Evolutionary conservation across 2,888 invertebrate genomes (phyloP).

Genomic region (Catocala sponsa): DNA sequence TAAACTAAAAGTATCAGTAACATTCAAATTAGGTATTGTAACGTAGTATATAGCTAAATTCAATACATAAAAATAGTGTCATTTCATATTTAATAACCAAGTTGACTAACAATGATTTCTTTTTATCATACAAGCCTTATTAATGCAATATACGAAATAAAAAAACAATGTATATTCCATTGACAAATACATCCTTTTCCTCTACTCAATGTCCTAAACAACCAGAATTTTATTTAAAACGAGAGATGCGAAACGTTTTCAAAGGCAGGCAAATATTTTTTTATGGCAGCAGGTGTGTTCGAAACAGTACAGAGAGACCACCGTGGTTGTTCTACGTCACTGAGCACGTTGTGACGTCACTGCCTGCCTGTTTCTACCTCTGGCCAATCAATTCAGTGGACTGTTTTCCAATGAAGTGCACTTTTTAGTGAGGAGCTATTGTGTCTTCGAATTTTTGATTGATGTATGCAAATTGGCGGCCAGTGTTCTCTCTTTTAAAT

Average conservation of each 20-base stretch:
- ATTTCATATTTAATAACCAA: too few species aligned
- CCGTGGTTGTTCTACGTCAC: slow-evolving; percentile 9
- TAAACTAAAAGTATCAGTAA: too few species aligned
- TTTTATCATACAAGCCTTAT: too few species aligned
- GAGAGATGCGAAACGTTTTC: not conserved
- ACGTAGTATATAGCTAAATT: too few species aligned
- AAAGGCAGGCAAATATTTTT: slow-evolving; percentile 5
- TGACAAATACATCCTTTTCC: slow-evolving; percentile 1
- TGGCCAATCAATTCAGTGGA: slow-evolving; percentile 12
- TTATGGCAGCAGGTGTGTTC: slow-evolving; percentile 10
- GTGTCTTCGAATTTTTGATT: slow-evolving; percentile 4
- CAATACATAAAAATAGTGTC: too few species aligned
- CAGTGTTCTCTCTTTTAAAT: not conserved
- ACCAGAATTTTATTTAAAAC: not conserved
- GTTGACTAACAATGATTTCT: too few species aligned
- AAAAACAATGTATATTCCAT: not conserved
- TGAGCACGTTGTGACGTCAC: slow-evolving; percentile 13
- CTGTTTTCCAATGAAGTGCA: slow-evolving; percentile 9
- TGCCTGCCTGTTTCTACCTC: not conserved
- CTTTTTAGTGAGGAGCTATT: slow-evolving; percentile 7
- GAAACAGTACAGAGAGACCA: slow-evolving; percentile 1
- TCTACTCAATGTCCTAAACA: not conserved
- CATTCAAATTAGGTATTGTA: too few species aligned
- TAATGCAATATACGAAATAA: not conserved
- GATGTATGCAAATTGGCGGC: not conserved